phyloP scores from a whole-genome alignment of 2,888 invertebrate genomes.

The Melanargia galathea region DNA sequence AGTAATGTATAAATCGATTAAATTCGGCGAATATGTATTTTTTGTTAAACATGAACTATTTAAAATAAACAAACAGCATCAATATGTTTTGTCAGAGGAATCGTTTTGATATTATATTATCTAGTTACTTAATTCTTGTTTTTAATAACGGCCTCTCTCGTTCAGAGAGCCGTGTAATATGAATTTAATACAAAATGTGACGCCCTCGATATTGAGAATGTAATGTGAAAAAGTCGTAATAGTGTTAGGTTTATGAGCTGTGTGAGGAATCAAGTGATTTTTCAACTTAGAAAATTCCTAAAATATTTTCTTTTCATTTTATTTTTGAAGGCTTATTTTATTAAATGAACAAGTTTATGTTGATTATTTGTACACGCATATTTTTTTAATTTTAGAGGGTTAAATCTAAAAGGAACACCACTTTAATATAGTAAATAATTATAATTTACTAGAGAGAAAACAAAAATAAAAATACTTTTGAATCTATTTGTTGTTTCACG shows the following conservation, averaged over 20 bases:
- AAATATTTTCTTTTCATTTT: neutral
- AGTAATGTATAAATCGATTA: too few species aligned
- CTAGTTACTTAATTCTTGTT: conserved; percentile 21
- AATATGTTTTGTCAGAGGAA: neutral
- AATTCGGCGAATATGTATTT: too few species aligned
- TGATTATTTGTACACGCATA: too few species aligned
- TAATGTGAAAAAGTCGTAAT: conserved; percentile 1
- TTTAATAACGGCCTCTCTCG: conserved; percentile 33
- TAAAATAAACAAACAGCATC: neutral
- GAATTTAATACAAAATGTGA: conserved; percentile 31
- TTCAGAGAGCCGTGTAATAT: conserved; percentile 31
- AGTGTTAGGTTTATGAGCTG: conserved; percentile 6
- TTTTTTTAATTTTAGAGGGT: too few species aligned
- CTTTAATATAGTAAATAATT: too few species aligned
- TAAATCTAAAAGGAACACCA: too few species aligned
- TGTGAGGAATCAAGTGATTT: neutral
- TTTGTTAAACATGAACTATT: too few species aligned
- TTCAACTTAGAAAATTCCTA: neutral
- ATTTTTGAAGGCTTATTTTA: neutral
- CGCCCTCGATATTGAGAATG: conserved; percentile 10
- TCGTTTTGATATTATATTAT: neutral
- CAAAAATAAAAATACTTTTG: too few species aligned
- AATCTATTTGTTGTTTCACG: too few species aligned
- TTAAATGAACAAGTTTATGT: too few species aligned
- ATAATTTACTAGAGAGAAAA: too few species aligned